phyloP scores from a whole-genome alignment of 37 sponge, comb jelly and placozoan genomes.

The Mnemiopsis leidyi region DNA sequence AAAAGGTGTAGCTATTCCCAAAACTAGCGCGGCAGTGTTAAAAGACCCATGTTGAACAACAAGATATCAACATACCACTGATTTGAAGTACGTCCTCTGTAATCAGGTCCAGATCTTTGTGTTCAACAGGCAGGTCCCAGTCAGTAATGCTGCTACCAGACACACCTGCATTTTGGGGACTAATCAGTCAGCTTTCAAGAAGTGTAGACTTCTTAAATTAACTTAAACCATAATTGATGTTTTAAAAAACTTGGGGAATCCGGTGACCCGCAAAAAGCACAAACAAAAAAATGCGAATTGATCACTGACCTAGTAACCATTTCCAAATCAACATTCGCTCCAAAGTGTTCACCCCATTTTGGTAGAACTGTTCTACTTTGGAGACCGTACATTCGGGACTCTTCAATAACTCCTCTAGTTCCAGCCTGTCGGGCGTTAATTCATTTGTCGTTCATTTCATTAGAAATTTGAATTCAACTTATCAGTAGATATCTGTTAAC shows the following conservation, averaged over 20 bases:
- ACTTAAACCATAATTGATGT: not conserved
- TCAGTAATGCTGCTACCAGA: constrained; percentile 28
- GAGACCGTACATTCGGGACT: not conserved
- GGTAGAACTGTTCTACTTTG: constrained; percentile 43
- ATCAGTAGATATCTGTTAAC: no score
- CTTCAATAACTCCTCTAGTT: constrained; percentile 37
- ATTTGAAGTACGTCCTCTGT: not conserved
- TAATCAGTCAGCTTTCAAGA: no score
- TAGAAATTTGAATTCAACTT: no score
- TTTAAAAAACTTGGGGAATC: not conserved
- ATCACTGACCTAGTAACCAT: constrained; percentile 39
- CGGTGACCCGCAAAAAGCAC: not conserved
- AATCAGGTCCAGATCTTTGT: not conserved
- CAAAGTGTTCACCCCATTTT: constrained; percentile 23
- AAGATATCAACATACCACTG: not conserved
- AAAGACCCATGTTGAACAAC: no score
- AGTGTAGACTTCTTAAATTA: no score
- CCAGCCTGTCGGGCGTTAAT: no score
- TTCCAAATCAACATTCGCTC: constrained; percentile 56
- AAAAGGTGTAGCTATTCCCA: no score
- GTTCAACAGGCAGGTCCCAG: constrained; percentile 6
- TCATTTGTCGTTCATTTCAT: no score
- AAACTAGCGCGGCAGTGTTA: no score
- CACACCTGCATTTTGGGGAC: no score
- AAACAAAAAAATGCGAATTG: not conserved